Conservation (phyloP, 1,140 invertebrate species). For the Panagrolaimus sp. region DNA sequence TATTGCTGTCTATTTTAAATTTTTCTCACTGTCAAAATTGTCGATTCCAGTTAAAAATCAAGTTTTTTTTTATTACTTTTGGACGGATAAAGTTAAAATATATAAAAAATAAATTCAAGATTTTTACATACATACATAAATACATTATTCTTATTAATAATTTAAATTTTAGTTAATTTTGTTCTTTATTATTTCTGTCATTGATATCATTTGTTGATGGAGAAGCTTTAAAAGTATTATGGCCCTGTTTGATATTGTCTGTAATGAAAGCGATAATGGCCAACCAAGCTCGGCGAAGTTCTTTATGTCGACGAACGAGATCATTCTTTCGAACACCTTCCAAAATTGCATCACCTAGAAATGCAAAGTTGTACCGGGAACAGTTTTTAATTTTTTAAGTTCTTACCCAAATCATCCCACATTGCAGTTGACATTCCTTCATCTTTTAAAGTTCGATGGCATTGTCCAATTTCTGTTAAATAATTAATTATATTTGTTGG, state of each 20-base stretch:
- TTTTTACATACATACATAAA: too few relatives aligned
- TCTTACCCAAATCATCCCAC: constrained; percentile 49
- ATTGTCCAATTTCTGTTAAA: constrained; percentile 38
- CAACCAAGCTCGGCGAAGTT: constrained; percentile 49
- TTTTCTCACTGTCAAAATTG: too few relatives aligned
- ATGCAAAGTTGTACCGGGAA: constrained; percentile 18
- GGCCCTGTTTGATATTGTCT: constrained; percentile 46
- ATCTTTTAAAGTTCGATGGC: constrained; percentile 33
- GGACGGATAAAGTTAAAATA: too few relatives aligned
- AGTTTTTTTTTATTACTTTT: too few relatives aligned
- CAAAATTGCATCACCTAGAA: constrained; percentile 40
- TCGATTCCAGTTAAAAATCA: too few relatives aligned
- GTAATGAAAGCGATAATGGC: constrained; percentile 50
- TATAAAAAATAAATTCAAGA: too few relatives aligned
- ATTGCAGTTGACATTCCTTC: constrained; percentile 38
- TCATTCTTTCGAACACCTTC: constrained; percentile 40
- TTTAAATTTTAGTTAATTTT: too few relatives aligned
- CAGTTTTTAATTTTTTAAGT: neutral
- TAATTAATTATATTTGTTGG: constrained; percentile 36
- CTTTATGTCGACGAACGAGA: constrained; percentile 48
- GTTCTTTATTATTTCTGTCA: neutral
- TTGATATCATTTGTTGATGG: constrained; percentile 14
- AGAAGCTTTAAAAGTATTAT: constrained; percentile 2
- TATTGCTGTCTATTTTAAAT: too few relatives aligned
- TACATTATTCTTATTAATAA: too few relatives aligned